Percentiles rank a stretch among this genome's conserved stretches.
Conservation (phyloP, 2,113 vertebrate species). For the Anser brachyrhynchus region DNA sequence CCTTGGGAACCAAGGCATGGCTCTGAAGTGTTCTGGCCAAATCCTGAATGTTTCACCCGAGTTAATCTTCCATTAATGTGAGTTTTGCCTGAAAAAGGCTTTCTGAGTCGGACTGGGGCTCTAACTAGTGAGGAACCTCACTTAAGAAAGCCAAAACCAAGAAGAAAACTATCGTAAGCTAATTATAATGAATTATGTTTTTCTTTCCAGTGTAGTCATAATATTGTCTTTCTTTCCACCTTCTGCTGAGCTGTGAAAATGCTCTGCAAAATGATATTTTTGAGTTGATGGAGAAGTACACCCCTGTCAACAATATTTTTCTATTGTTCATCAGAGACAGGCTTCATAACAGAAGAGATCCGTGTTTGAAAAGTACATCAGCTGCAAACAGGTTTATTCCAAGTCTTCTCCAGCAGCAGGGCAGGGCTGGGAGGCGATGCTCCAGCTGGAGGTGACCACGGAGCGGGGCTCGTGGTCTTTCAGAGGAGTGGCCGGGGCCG, state of each 20-base stretch:
- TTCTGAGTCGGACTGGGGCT: not conserved
- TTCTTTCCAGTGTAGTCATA: constrained; percentile 19
- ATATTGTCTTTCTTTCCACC: constrained; percentile 29
- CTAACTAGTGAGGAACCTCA: not conserved
- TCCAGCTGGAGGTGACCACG: not conserved
- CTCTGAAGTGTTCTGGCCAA: not conserved
- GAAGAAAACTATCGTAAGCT: not conserved
- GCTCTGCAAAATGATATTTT: constrained; percentile 38
- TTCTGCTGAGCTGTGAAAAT: constrained; percentile 59
- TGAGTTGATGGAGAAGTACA: constrained; percentile 47
- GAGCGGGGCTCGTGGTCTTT: not conserved
- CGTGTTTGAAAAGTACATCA: not conserved
- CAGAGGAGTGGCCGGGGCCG: not conserved
- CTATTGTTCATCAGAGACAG: constrained; percentile 28
- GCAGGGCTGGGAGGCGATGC: not conserved
- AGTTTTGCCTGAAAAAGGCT: not conserved
- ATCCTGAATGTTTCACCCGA: not conserved
- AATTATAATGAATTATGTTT: constrained; percentile 21
- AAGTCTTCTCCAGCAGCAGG: constrained; percentile 1
- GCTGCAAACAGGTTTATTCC: not conserved
- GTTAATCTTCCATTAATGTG: not conserved
- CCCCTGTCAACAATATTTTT: constrained; percentile 25
- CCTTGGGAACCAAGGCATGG: not conserved
- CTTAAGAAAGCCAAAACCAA: not conserved
- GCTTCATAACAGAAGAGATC: constrained; percentile 20